A percentile compares a stretch with the other conserved stretches of the same genome.
These are phyloP conservation scores for Hydrotaea cyrtoneurina DNA, from an alignment of 2,888 invertebrate genomes.

Conservation along the genomic window DNA sequence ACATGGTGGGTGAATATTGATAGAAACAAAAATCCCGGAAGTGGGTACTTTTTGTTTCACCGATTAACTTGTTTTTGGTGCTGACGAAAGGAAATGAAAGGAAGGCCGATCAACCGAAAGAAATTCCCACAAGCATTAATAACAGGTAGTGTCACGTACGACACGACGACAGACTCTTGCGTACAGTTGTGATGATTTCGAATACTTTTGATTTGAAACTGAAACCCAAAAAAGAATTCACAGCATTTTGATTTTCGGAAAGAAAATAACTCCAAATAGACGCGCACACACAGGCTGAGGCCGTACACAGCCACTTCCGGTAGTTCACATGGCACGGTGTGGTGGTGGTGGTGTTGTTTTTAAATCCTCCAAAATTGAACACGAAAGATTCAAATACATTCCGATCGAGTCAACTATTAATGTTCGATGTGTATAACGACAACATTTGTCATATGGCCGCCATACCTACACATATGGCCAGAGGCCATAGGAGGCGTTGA, in stretches of 20 bases:
- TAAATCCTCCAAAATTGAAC: not conserved
- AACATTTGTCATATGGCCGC: conserved; percentile 18
- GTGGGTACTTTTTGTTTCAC: not conserved
- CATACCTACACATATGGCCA: not conserved
- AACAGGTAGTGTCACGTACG: conserved; percentile 18
- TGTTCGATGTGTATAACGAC: not conserved
- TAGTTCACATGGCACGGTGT: not conserved
- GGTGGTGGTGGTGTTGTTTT: not conserved
- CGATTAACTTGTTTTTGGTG: not conserved
- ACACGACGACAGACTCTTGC: not conserved
- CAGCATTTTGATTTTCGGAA: no score
- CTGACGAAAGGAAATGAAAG: conserved; percentile 8
- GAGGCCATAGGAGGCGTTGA: not conserved
- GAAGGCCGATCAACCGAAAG: not conserved
- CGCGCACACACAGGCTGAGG: not conserved
- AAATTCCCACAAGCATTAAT: conserved; percentile 3
- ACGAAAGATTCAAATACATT: conserved; percentile 2
- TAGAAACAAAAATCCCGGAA: not conserved
- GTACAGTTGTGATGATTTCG: not conserved
- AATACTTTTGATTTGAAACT: conserved; percentile 1
- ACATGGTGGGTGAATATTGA: not conserved
- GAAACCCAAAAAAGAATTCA: not conserved
- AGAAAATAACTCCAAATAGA: not conserved
- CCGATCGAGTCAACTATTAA: conserved; percentile 11
- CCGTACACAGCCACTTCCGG: conserved; percentile 31